Evolutionary conservation across 2,797 vertebrate genomes (phyloP).

Genomic region (Pogonophryne albipinna): DNA sequence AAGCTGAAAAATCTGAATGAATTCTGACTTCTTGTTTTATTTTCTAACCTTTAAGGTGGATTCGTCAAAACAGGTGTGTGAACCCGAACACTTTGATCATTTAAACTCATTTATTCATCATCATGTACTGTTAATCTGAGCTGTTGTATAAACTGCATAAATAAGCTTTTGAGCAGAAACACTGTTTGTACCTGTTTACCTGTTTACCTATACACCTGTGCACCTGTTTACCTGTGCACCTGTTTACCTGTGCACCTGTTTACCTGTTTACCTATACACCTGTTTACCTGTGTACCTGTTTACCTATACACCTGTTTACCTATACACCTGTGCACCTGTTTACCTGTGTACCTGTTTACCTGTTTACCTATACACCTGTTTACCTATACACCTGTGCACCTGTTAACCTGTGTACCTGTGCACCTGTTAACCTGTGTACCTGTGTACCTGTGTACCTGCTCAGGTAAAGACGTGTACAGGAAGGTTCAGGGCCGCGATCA

Average conservation of each 20-base stretch:
- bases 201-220: no score
- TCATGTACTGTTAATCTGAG: neutral
- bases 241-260: no score
- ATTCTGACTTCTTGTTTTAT: conserved; percentile 7
- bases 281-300: no score
- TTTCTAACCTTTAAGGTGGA: conserved; percentile 74
- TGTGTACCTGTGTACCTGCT: conserved; percentile 37
- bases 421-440: no score
- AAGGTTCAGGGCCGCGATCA: conserved; percentile 93
- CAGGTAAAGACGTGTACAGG: conserved; percentile 93
- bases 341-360: no score
- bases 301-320: no score
- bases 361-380: fast-evolving
- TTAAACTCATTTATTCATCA: neutral
- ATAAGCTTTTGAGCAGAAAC: conserved; percentile 67
- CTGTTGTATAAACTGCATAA: neutral
- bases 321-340: no score
- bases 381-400: no score
- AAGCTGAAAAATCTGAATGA: neutral
- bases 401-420: neutral
- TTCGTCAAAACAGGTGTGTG: conserved; percentile 82
- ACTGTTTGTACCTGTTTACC: conserved; percentile 11
- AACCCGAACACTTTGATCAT: neutral
- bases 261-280: no score
- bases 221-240: no score